Evolutionary conservation across 2,797 vertebrate genomes (phyloP), one percentile per base, ranked within the genome.

Genomic region (Acipenser ruthenus): DNA sequence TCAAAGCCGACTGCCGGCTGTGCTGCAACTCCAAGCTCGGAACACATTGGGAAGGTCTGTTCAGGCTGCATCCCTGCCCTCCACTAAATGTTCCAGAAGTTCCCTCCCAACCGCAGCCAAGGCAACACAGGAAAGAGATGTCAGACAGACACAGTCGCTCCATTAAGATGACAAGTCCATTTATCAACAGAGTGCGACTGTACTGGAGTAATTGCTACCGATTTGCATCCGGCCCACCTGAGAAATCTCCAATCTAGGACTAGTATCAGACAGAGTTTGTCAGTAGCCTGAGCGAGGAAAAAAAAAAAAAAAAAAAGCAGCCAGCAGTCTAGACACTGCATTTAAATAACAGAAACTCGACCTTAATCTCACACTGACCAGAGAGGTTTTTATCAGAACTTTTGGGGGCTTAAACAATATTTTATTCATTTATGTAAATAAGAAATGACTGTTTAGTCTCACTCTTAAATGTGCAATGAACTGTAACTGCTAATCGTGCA

Each of bases 301-400:
- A 8, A 12, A 23, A 50, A 18, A 23, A 55, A 59, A 58, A 37
- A 13, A 68, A 72, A 68, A 72, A 67, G 67, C 79, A 64, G 68
- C 79, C 77, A 62, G 2, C 62, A 77, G 82, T 89, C 81, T 85
- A 82, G 83, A 88, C 77, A 76, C 63, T 62, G 77, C 79, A 83
- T 84, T 80, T 63, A 76, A 73, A 72, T 65, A 71, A 71, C 6
- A 67, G 64, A n/a, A 75, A 67, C 0, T 0, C 11, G 70, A 76
- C 73, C 77, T 74, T 52, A 37, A 68, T 69, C 75, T 75, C 71
- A 69, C 6, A 2, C 23, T 71, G 1, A 47, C 67, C 70, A 82
- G 67, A 75, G 79, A 77, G 51, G 66, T 50, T 75, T 81, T 74
- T 72, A 77, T 73, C 70, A 77, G 58, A 73, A 49, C 63, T 37